Conservation (phyloP, 2,113 vertebrate genomes). For the Sporophila hypoxantha region DNA sequence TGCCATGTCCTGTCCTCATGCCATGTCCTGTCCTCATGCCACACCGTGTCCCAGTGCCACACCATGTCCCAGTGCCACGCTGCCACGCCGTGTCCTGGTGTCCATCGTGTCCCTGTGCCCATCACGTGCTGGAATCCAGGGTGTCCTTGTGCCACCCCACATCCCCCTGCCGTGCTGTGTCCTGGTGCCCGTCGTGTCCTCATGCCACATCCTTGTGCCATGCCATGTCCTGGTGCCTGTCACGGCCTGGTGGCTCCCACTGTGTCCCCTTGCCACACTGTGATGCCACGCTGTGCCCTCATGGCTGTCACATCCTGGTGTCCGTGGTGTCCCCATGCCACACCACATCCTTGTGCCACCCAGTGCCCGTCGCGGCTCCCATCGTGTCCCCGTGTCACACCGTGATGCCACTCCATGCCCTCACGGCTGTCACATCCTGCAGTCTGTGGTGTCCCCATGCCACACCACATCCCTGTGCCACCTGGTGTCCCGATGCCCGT, state of each 20-base stretch:
- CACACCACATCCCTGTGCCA: accelerated
- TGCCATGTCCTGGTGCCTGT: too few species aligned
- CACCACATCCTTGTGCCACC: not conserved
- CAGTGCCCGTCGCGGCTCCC: not conserved
- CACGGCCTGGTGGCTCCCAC: too few species aligned
- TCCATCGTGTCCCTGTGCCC: not conserved
- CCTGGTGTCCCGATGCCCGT: too few species aligned
- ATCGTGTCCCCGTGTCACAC: not conserved
- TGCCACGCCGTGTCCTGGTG: too few species aligned
- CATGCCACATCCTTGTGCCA: too few species aligned
- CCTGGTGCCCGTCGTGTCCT: not conserved
- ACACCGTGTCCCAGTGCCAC: too few species aligned
- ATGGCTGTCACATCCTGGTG: too few species aligned
- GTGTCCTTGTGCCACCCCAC: not conserved
- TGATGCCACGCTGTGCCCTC: too few species aligned
- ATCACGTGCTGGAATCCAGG: accelerated
- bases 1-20: too few species aligned
- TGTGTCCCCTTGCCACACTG: too few species aligned
- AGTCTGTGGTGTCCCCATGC: accelerated
- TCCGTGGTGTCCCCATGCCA: not conserved
- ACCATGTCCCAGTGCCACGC: too few species aligned
- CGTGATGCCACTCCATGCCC: not conserved
- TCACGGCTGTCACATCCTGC: accelerated
- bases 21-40: too few species aligned
- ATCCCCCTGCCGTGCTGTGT: not conserved